These are phyloP conservation scores for Argopecten irradians DNA, from an alignment of 1,140 invertebrate genomes.

Conservation along the genomic window DNA sequence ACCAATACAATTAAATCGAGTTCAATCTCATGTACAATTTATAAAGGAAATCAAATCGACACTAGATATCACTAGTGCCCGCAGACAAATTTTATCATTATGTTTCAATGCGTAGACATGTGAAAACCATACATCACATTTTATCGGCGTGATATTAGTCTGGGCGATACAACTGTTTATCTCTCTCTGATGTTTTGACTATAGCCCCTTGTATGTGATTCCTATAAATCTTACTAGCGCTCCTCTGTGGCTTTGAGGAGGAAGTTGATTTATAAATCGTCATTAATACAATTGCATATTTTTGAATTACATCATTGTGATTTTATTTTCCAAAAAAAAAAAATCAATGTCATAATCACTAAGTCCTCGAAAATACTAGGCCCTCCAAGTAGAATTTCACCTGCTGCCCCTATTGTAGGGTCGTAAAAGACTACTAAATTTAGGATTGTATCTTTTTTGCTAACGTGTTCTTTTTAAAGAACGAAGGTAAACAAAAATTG, in stretches of 20 bases:
- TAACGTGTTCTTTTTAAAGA: too few species aligned
- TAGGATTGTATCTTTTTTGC: too few species aligned
- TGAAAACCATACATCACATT: background rate
- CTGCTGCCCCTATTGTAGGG: too few species aligned
- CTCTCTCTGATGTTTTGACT: background rate
- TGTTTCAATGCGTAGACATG: background rate
- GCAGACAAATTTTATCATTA: background rate
- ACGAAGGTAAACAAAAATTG: too few species aligned
- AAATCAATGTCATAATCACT: too few species aligned
- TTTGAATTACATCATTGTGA: too few species aligned
- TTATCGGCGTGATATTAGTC: background rate
- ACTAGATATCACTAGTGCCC: background rate
- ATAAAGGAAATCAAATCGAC: background rate
- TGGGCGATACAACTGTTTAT: background rate
- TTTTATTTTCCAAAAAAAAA: too few species aligned
- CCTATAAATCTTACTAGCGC: background rate
- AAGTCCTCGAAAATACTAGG: too few species aligned
- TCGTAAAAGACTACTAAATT: too few species aligned
- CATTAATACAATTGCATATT: background rate
- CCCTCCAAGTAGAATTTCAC: too few species aligned
- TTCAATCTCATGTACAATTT: background rate
- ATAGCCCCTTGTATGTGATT: background rate
- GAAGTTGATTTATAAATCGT: background rate
- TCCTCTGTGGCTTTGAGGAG: background rate
- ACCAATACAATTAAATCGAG: background rate